Evolutionary conservation across 2,888 invertebrate genomes (phyloP), one percentile per base, ranked within the genome.

Genomic region (Cabera pusaria): DNA sequence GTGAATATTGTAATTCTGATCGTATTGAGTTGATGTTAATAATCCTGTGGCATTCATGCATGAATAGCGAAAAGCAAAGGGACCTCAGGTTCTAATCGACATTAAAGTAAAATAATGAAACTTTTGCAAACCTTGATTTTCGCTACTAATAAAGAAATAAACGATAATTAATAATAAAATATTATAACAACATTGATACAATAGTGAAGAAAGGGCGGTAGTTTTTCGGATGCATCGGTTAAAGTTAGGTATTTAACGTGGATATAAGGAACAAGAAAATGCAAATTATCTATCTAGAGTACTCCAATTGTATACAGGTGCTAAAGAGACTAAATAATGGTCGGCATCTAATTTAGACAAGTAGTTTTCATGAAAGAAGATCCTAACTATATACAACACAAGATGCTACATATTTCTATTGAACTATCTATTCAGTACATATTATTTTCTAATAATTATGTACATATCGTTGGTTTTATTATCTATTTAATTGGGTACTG

Each of bases 141-240:
- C 55, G 58, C 60, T 52, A 66, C 59, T 58, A 16, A 40, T 40
- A 44, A 44, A 39, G 28, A 47, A 50, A 48, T 59, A 52, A 47
- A 58, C n/a, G n/a, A 56, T 42, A 59, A 51, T 49, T 44, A 55
- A 28, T 45, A 56, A 47, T 44, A 53, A 53, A 57, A 52, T 57
- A 72, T 64, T 73, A 68, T 70, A 69, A 84, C 79, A 83, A 88
- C 88, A 87, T 85, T 86, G 85, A 86, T 82, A 87, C 87, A 87
- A 86, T 87, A 88, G 87, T 87, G 82, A 85, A 83, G 81, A 84
- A 79, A 82, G 85, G 87, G 86, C 87, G 87, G 87, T 82, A 86
- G 81, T 76, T 69, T 65, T 71, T 80, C 73, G 74, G 79, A 80
- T 82, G 80, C 81, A 81, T 71, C 75, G 71, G 71, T 68, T 72